Percentiles rank a stretch among this genome's conserved stretches.
These are phyloP conservation scores for Chaenogobius annularis DNA, from an alignment of 2,113 vertebrate species.

Conservation along the genomic window DNA sequence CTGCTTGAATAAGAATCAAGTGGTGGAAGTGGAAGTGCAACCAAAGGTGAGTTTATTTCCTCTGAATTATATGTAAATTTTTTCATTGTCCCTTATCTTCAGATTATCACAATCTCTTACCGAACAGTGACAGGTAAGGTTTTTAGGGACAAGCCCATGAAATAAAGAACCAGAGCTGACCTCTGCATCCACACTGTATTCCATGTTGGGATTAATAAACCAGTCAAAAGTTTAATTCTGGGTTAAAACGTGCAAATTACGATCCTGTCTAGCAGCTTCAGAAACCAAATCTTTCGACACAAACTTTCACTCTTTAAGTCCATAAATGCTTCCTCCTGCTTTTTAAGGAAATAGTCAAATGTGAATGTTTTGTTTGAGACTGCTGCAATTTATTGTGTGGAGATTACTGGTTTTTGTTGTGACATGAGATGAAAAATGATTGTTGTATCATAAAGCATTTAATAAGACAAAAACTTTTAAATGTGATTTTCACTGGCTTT, in stretches of 20 bases:
- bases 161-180: conserved; percentile 10
- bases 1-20: conserved; percentile 89
- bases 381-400: conserved; percentile 19
- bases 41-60: conserved; percentile 85
- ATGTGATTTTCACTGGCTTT: conserved; percentile 11
- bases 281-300: background rate
- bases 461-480: conserved; percentile 70
- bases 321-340: background rate
- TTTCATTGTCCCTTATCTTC: background rate
- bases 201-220: conserved; percentile 66
- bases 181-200: conserved; percentile 28
- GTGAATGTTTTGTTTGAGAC: conserved; percentile 30
- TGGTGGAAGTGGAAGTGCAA: conserved; percentile 91
- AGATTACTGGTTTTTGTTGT: conserved; percentile 70
- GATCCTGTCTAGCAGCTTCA: conserved; percentile 50
- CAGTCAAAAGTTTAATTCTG: conserved; percentile 60
- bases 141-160: background rate
- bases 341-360: background rate
- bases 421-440: conserved; percentile 72
- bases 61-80: background rate
- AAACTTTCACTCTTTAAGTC: background rate
- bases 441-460: conserved; percentile 56
- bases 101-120: background rate
- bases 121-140: background rate
- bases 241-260: conserved; percentile 67